A percentile compares a stretch with the other conserved stretches of the same genome.
phyloP scores from a whole-genome alignment of 2,888 invertebrate species.

The Biston betularia region DNA sequence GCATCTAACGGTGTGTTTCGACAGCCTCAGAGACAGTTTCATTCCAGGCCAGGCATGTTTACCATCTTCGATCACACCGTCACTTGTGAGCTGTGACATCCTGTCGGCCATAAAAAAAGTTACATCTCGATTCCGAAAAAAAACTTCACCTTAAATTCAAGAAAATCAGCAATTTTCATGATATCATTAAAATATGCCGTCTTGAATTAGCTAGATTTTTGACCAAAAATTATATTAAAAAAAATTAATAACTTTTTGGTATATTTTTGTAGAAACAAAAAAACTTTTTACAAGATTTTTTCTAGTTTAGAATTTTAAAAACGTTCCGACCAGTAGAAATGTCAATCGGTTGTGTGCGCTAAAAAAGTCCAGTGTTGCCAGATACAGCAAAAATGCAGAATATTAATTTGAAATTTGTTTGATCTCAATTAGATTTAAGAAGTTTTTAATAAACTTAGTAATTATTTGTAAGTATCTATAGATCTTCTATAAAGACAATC shows the following conservation, averaged over 20 bases:
- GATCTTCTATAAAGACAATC: not conserved
- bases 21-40: no score
- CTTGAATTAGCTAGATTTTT: conserved; percentile 52
- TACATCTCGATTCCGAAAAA: no score
- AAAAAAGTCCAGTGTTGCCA: conserved; percentile 50
- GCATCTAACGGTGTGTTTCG: no score
- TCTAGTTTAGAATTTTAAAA: conserved; percentile 52
- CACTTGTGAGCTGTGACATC: no score
- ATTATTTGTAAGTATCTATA: not conserved
- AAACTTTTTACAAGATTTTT: conserved; percentile 56
- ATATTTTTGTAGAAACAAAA: conserved; percentile 69
- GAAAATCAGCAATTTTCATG: conserved; percentile 4
- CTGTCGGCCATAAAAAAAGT: no score
- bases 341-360: conserved; percentile 54
- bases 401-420: conserved; percentile 7
- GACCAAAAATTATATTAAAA: conserved; percentile 46
- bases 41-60: no score
- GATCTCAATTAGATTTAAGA: conserved; percentile 23
- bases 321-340: conserved; percentile 58
- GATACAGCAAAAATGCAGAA: conserved; percentile 2
- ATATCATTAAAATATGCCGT: conserved; percentile 40
- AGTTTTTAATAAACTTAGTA: not conserved
- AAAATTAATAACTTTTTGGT: conserved; percentile 55
- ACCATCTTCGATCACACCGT: no score
- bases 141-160: no score